Evolutionary conservation across 2,113 vertebrate genomes (phyloP), one percentile per base, ranked within the genome.

Genomic region (Glareola pratincola): DNA sequence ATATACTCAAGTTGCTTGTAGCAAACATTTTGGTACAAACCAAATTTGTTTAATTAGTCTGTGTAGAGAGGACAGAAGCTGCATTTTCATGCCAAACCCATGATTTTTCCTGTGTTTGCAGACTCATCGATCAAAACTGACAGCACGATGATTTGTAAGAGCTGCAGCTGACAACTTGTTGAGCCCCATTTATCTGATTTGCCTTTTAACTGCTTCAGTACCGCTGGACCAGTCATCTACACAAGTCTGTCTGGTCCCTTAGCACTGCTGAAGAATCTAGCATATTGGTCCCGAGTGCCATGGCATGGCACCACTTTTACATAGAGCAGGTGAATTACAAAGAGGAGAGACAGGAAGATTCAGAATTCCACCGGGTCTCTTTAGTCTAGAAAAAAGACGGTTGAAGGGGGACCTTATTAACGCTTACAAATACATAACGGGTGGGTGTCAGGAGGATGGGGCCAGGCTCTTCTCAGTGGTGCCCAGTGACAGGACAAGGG

Each of bases 61-160:
- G 36, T 57, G 41, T 63, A 64, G 80, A 78, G 19, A 47, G 41
- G 39, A 54, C 53, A 63, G 34, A 80, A 84, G 12, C 73, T 76
- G 20, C 17, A 26, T 82, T 89, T 89, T 56, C 23, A 20, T 93
- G 59, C 69, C 53, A 92, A 92, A 53, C 15, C 41, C 18, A 5
- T 76, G 51, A n/a, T 92, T 92, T 90, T 89, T 77, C 37, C 80
- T 54, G 29, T 95, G 74, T 96, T 94, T 92, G 56, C 68, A 84
- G 80, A 92, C 59, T 79, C 19, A 12, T 91, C 86, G 80, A 32
- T 96, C 88, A 79, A 62, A 92, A 63, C 45, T 92, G 92, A 69
- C 90, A 96, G 62, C 48, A 30, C 51, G 47, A 21, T 73, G 66
- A 51, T 87, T 76, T 94, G n/a, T 74, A 51, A 60, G 54, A 86